These are phyloP conservation scores for Diachasmimorpha longicaudata DNA, from an alignment of 1,140 invertebrate genomes.

Conservation along the genomic window DNA sequence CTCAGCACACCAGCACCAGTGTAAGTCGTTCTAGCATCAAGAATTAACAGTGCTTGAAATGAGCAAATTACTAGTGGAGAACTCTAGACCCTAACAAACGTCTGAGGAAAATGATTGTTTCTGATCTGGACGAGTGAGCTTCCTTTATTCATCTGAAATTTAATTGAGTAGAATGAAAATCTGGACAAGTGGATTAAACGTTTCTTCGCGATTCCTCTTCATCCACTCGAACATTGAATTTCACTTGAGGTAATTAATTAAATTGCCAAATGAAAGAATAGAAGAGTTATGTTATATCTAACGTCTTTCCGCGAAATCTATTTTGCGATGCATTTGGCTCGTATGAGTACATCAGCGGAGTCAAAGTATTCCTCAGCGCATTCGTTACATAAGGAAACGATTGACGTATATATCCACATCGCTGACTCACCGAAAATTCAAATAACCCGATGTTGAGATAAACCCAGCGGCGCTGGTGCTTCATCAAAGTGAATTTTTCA, in stretches of 20 bases:
- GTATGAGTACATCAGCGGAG: not conserved
- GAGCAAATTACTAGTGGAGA: no score
- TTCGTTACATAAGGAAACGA: not conserved
- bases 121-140: no score
- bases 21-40: no score
- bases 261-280: not conserved
- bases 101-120: no score
- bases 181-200: not conserved
- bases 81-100: no score
- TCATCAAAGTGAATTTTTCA: no score
- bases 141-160: no score
- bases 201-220: not conserved
- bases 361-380: not conserved
- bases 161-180: no score
- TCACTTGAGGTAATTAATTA: not conserved
- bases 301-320: not conserved
- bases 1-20: not conserved
- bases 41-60: no score
- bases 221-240: not conserved
- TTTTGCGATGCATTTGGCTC: not conserved
- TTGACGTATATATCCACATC: not conserved
- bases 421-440: not conserved
- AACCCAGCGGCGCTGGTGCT: not conserved
- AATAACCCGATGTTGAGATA: not conserved
- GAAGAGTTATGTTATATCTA: not conserved